Percentiles rank a stretch among this genome's conserved stretches.
Evolutionary conservation across 2,888 invertebrate species (phyloP).

Genomic region (Machimus atricapillus): DNA sequence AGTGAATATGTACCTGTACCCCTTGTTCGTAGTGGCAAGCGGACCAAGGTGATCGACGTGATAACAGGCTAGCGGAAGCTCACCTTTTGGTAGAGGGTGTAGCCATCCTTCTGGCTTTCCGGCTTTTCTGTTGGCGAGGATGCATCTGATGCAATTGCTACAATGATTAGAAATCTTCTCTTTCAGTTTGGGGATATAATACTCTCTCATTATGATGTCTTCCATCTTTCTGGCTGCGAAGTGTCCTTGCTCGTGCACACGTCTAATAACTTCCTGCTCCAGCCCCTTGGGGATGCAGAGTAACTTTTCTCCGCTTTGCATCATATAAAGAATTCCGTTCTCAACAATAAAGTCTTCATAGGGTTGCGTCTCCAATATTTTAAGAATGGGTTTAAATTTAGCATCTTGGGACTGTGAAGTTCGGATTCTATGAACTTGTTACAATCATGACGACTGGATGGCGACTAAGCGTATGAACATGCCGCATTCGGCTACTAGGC

Average conservation of each 20-base stretch:
- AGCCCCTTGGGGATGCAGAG: conserved; percentile 53
- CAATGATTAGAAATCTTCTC: too few relatives aligned
- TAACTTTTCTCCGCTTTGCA: background rate
- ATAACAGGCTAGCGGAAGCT: too few relatives aligned
- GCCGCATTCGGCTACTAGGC: too few relatives aligned
- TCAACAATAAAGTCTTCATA: conserved; percentile 38
- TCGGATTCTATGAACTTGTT: conserved; percentile 8
- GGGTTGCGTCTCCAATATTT: conserved; percentile 33
- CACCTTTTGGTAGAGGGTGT: too few relatives aligned
- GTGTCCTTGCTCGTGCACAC: background rate
- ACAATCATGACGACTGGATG: background rate
- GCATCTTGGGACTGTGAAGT: conserved; percentile 36
- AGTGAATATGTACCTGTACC: background rate
- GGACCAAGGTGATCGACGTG: too few relatives aligned
- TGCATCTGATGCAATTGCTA: too few relatives aligned
- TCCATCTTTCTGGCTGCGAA: background rate
- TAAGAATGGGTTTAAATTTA: conserved; percentile 15
- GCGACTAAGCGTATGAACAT: background rate
- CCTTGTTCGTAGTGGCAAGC: background rate
- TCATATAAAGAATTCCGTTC: conserved; percentile 37
- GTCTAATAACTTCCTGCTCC: conserved; percentile 46
- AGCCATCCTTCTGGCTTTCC: too few relatives aligned
- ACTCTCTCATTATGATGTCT: background rate
- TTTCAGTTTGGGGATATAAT: background rate
- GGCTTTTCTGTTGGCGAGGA: too few relatives aligned